phyloP scores from a whole-genome alignment of 2,797 vertebrate genomes.

The Psittacula derbiana region DNA sequence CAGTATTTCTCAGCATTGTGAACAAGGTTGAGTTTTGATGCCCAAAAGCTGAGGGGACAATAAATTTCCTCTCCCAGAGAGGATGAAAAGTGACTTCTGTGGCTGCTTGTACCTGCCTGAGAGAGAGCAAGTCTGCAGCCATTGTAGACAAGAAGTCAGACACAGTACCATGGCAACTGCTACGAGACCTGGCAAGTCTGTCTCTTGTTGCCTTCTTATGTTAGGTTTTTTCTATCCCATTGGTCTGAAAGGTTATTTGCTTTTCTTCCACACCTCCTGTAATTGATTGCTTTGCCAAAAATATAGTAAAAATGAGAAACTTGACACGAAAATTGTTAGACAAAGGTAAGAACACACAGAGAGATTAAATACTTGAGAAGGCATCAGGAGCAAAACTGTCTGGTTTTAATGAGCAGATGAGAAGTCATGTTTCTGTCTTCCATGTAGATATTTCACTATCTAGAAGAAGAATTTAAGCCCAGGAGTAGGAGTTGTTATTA shows the following conservation, averaged over 20 bases:
- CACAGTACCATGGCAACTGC: slow-evolving; percentile 13
- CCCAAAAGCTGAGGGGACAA: background rate
- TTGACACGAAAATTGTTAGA: background rate
- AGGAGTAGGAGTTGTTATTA: background rate
- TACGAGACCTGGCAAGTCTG: background rate
- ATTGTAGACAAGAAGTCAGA: background rate
- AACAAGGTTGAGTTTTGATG: background rate
- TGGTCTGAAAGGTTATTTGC: background rate
- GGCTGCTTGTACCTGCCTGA: background rate
- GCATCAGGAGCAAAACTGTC: background rate
- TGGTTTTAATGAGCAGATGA: background rate
- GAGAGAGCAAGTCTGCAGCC: background rate
- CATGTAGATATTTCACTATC: background rate
- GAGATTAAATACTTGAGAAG: background rate
- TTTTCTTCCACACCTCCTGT: background rate
- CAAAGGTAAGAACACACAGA: background rate
- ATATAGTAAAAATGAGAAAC: background rate
- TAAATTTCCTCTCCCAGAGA: background rate
- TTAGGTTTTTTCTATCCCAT: background rate
- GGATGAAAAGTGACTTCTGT: background rate
- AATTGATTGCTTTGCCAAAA: background rate
- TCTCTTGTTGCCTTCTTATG: background rate
- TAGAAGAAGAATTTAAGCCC: background rate
- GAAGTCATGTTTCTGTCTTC: background rate
- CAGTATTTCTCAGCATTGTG: background rate